Evolutionary conservation across 2,888 invertebrate genomes (phyloP).

Genomic region (Galerucella pusilla): DNA sequence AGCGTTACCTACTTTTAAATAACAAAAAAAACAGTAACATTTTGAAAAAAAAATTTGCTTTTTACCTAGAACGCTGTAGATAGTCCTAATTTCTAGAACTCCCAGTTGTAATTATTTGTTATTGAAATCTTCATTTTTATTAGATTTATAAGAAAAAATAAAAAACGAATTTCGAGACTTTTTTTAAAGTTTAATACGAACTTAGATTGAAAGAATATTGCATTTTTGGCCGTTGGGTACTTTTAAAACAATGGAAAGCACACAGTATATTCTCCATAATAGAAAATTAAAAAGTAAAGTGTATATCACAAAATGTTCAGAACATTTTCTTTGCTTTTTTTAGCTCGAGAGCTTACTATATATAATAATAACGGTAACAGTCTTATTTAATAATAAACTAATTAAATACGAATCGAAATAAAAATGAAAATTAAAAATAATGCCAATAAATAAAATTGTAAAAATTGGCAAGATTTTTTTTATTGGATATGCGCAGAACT

Average conservation of each 20-base stretch:
- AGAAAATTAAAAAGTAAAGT: slow-evolving; percentile 58
- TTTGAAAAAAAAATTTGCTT: too few relatives aligned
- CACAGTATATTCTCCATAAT: slow-evolving; percentile 54
- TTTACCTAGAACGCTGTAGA: not conserved
- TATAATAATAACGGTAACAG: slow-evolving; percentile 65
- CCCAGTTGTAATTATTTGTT: slow-evolving; percentile 14
- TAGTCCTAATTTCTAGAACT: not conserved
- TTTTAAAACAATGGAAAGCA: slow-evolving; percentile 57
- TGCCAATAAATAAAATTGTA: slow-evolving; percentile 46
- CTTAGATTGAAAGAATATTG: slow-evolving; percentile 48
- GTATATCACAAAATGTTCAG: slow-evolving; percentile 66
- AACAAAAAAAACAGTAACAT: not conserved
- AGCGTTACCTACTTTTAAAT: not conserved
- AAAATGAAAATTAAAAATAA: slow-evolving; percentile 52
- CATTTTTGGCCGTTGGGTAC: slow-evolving; percentile 59
- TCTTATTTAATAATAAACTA: slow-evolving; percentile 62
- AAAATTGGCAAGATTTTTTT: slow-evolving; percentile 47
- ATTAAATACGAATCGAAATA: slow-evolving; percentile 58
- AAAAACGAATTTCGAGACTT: slow-evolving; percentile 13
- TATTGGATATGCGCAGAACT: slow-evolving; percentile 32
- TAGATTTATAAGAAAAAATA: not conserved
- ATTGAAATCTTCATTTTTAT: slow-evolving; percentile 24
- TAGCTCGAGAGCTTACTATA: slow-evolving; percentile 57
- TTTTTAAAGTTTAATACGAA: slow-evolving; percentile 14
- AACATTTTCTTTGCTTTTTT: slow-evolving; percentile 62